phyloP scores from a whole-genome alignment of 2,113 vertebrate species.

The Pachyramphus minor region DNA sequence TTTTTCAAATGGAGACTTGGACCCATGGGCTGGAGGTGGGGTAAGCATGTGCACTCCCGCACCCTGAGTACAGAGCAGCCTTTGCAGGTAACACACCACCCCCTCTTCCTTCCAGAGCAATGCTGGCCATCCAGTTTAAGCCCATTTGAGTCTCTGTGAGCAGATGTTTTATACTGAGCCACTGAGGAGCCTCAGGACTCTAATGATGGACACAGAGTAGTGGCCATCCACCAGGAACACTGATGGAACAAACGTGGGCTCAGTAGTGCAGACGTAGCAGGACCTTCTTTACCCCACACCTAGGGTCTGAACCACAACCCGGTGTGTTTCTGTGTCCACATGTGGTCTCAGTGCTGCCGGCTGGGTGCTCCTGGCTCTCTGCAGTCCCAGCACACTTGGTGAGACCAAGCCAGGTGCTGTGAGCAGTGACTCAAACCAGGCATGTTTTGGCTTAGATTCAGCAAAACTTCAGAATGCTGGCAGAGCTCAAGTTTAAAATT shows the following conservation, averaged over 20 bases:
- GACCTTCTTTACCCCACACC: background rate
- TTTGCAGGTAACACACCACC: background rate
- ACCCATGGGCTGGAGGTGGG: conserved; percentile 93
- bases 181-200: background rate
- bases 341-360: background rate
- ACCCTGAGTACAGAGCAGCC: background rate
- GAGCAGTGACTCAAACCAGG: fast-evolving
- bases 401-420: background rate
- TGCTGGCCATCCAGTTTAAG: fast-evolving
- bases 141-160: background rate
- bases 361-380: background rate
- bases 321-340: fast-evolving
- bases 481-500: background rate
- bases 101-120: background rate
- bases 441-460: background rate
- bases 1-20: conserved; percentile 94
- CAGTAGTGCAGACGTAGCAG: background rate
- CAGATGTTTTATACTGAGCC: background rate
- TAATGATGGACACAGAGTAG: background rate
- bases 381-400: background rate
- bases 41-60: conserved; percentile 65
- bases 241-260: background rate
- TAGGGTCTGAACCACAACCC: background rate
- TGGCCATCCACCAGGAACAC: background rate
- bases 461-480: background rate